phyloP scores from a whole-genome alignment of 30 jellyfish, hydroid and myxozoan species.

The Haliclystus octoradiatus region DNA sequence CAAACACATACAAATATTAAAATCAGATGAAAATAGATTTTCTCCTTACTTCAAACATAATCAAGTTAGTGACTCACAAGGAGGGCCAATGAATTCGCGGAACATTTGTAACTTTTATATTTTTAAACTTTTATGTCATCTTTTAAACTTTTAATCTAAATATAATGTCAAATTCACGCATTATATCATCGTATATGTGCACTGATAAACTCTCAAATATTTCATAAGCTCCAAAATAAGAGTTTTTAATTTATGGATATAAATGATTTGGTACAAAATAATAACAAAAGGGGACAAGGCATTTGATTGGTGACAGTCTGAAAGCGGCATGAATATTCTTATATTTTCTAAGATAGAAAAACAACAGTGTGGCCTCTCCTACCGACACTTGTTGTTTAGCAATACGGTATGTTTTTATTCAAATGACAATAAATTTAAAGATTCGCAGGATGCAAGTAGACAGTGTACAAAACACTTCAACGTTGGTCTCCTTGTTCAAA shows the following conservation, averaged over 20 bases:
- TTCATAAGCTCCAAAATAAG: too few relatives aligned
- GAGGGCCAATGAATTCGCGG: too few relatives aligned
- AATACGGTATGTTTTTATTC: neutral
- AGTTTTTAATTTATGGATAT: too few relatives aligned
- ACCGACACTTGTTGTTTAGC: neutral
- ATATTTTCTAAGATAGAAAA: neutral
- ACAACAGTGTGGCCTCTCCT: neutral
- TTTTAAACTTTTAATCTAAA: too few relatives aligned
- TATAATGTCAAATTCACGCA: too few relatives aligned
- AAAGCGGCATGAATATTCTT: neutral
- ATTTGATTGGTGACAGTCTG: neutral
- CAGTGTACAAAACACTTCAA: neutral
- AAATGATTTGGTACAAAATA: neutral
- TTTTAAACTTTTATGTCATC: too few relatives aligned
- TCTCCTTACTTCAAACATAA: neutral
- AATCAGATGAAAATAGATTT: slow-evolving; percentile 6
- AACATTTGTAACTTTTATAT: too few relatives aligned
- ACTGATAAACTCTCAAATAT: too few relatives aligned
- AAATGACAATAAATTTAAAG: neutral
- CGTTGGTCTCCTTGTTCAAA: neutral
- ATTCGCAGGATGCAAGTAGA: neutral
- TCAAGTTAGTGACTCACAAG: neutral
- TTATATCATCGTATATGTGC: too few relatives aligned
- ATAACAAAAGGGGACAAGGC: neutral
- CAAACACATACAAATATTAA: neutral